phyloP scores from a whole-genome alignment of 2,113 vertebrate species.

The Ceuthmochares aereus region DNA sequence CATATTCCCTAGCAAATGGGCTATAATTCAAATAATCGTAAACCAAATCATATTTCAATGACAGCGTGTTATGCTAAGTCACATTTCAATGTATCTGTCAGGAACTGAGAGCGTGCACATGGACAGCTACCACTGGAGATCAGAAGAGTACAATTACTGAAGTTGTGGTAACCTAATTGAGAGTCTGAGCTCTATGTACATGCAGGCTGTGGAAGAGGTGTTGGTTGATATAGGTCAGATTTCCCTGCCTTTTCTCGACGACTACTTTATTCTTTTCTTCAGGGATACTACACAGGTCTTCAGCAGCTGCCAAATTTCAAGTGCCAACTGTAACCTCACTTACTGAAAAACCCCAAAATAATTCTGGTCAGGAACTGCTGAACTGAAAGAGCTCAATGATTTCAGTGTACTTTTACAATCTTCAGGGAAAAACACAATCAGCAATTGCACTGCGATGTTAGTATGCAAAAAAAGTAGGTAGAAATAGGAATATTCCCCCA shows the following conservation, averaged over 20 bases:
- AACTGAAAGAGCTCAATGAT: not conserved
- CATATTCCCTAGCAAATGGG: not conserved
- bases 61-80: not conserved
- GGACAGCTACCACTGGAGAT: not conserved
- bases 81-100: not conserved
- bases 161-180: not conserved
- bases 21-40: not conserved
- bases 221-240: not conserved
- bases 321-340: not conserved
- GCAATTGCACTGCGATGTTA: not conserved
- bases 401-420: constrained; percentile 8
- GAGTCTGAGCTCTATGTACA: not conserved
- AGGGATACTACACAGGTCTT: constrained; percentile 14
- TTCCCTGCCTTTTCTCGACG: not conserved
- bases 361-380: not conserved
- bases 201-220: not conserved
- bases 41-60: not conserved
- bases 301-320: constrained; percentile 16
- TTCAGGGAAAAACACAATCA: constrained; percentile 22
- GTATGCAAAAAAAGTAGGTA: not conserved
- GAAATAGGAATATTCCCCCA: not conserved
- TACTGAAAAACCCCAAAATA: not conserved
- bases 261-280: constrained; percentile 7
- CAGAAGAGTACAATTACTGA: not conserved
- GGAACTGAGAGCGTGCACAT: not conserved